phyloP scores from a whole-genome alignment of 2,113 vertebrate genomes.

The Dipodomys ordii region DNA sequence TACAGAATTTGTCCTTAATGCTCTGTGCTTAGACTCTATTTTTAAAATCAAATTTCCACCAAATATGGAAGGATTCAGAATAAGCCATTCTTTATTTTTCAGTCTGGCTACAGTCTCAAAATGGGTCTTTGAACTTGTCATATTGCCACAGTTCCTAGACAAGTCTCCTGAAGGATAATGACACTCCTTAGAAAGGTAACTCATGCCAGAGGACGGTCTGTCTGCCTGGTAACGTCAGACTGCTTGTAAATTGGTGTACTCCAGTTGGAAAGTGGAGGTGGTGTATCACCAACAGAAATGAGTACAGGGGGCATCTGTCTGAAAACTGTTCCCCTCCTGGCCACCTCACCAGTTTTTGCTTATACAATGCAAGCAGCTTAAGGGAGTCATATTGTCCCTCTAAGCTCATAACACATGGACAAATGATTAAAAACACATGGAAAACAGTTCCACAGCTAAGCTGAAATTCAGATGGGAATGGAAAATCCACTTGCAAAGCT shows the following conservation, averaged over 20 bases:
- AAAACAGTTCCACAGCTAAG: constrained; percentile 79
- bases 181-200: constrained; percentile 25
- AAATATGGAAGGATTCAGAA: constrained; percentile 23
- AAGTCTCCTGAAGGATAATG: constrained; percentile 5
- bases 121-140: constrained; percentile 46
- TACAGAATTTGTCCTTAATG: constrained; percentile 46
- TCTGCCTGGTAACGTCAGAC: constrained; percentile 38
- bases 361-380: constrained; percentile 77
- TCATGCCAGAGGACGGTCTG: background rate
- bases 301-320: constrained; percentile 74
- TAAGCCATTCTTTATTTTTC: constrained; percentile 54
- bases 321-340: constrained; percentile 60
- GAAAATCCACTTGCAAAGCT: constrained; percentile 82
- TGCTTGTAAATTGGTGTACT: constrained; percentile 64
- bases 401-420: constrained; percentile 83
- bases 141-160: background rate
- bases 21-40: constrained; percentile 12
- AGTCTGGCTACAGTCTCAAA: constrained; percentile 38
- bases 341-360: constrained; percentile 73
- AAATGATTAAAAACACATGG: constrained; percentile 84
- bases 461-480: constrained; percentile 81
- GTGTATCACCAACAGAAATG: constrained; percentile 71
- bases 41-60: constrained; percentile 68
- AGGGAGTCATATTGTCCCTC: constrained; percentile 80
- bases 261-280: constrained; percentile 64